phyloP scores from a whole-genome alignment of 1,140 invertebrate genomes.

The Ips typographus region DNA sequence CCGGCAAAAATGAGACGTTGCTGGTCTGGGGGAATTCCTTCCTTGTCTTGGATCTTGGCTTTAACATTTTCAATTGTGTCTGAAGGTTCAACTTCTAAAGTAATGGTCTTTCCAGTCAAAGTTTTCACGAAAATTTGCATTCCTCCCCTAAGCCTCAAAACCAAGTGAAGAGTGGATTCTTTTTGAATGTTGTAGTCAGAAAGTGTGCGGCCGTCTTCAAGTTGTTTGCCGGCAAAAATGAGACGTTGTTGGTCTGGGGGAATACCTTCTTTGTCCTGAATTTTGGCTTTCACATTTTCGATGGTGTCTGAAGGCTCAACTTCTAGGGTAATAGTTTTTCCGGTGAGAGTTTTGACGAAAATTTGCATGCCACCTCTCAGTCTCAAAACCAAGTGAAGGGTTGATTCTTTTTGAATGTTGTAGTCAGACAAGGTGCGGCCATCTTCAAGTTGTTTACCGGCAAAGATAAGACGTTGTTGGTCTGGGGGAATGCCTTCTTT shows the following conservation, averaged over 20 bases:
- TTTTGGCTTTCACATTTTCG: constrained; percentile 95
- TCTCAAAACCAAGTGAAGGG: constrained; percentile 74
- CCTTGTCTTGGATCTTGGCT: constrained; percentile 89
- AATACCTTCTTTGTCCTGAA: constrained; percentile 89
- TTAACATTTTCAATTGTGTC: constrained; percentile 96
- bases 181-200: constrained; percentile 96
- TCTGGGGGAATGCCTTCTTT: constrained; percentile 61
- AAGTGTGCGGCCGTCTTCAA: constrained; percentile 91
- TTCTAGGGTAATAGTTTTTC: constrained; percentile 93
- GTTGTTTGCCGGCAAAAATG: constrained; percentile 91
- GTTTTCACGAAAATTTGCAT: constrained; percentile 98
- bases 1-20: constrained; percentile 89
- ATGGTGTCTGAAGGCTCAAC: constrained; percentile 91
- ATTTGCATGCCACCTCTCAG: constrained; percentile 89
- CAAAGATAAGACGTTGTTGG: constrained; percentile 27
- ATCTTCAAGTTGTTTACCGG: constrained; percentile 60
- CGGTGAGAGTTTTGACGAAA: constrained; percentile 92
- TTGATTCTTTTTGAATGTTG: constrained; percentile 76
- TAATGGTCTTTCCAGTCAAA: constrained; percentile 92
- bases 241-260: constrained; percentile 86
- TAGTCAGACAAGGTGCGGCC: constrained; percentile 76
- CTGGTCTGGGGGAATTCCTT: constrained; percentile 89
- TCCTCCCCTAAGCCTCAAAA: constrained; percentile 89
- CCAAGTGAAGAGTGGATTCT: constrained; percentile 89
- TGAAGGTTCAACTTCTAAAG: constrained; percentile 87